Base-by-base conservation (phyloP, 2,888 invertebrate species). In the Cephonodes hylas region DNA sequence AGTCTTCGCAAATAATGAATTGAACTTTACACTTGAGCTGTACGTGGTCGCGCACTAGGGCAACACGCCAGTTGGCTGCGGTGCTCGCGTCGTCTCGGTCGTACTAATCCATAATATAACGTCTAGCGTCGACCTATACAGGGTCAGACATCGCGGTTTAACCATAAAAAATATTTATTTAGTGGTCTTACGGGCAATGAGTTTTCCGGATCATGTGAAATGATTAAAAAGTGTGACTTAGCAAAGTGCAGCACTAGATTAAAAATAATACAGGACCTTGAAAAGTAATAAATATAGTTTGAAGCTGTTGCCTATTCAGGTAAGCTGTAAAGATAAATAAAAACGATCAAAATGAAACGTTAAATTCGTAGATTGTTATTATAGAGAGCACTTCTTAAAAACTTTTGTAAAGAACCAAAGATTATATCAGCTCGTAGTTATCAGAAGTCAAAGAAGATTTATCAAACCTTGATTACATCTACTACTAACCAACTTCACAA, bases 51-150 rank as follows among this genome's bases (percentile, higher is more conserved):
- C 81, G 77, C 76, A 75, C 75, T 79, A 86, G 87, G 91, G 91
- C 91, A 91, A 83, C 69, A 71, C 88, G 91, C 91, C 91, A 91
- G 91, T 91, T 91, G 91, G 91, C 91, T 81, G 75, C 79, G 79
- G 79, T 69, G 75, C 83, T 80, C 80, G 84, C 80, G 72, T 73
- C 79, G 81, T 77, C 75, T 78, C 81, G 76, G 84, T 80, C 81
- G 83, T 69, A 72, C 70, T 70, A 61, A 70, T 69, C 63, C 69
- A 68, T 65, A 73, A 69, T 75, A 80, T 79, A 78, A 74, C 81
- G 77, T 74, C 68, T 71, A 73, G 67, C 66, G 67, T 70, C 80
- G 82, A 82, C 83, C 85, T 83, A 74, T 69, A 74, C 75, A 73
- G 81, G 82, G 81, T 82, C 83, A 81, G 63, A 64, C 69, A 71